Evolutionary conservation across 1,140 invertebrate genomes (phyloP), one percentile per base, ranked within the genome.

Genomic region (Patella vulgata): DNA sequence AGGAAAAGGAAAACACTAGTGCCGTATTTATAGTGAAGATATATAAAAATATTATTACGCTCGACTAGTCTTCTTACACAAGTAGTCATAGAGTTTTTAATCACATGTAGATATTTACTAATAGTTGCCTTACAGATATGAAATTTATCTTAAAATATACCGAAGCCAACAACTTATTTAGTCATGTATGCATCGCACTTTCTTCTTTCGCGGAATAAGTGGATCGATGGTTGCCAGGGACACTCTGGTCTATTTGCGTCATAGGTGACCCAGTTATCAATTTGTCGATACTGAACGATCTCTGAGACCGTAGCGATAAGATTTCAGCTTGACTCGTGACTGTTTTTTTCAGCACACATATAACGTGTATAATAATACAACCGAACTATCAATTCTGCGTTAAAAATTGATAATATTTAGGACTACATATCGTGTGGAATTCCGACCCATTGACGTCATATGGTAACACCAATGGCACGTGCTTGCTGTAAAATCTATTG

Each of bases 1-100:
- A 51, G 68, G 68, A 70, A 66, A 66, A 70, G 63, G 63, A 70
- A 70, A 70, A 70, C 57, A 70, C 63, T 63, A 40, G 43, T 17
- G 28, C 44, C 42, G 48, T 31, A 48, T 65, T 53, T 65, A 51
- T 59, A 54, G 52, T 54, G 52, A 33, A 33, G 21, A 30, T 36
- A 54, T 54, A 54, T 54, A 21, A 54, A 52, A n/a, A 30, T 54
- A 54, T 54, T 33, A 36, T 23, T 54, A 21, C 52, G 52, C 52
- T 17, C 19, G 19, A 6, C 23, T 48, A 48, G 2, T 28, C 14
- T 36, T 36, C 33, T 14, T 36, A 8, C 33, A 36, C 5, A 36
- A 14, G 14, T 5, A 14, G 33, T 36, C 6, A 36, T 36, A 36
- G 33, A 8, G 33, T 5, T 8, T 8, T 8, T 36, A 36, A 36